A percentile compares a stretch with the other conserved stretches of the same genome.
phyloP scores from a whole-genome alignment of 2,888 invertebrate species.

The Pristionchus arcanus region DNA sequence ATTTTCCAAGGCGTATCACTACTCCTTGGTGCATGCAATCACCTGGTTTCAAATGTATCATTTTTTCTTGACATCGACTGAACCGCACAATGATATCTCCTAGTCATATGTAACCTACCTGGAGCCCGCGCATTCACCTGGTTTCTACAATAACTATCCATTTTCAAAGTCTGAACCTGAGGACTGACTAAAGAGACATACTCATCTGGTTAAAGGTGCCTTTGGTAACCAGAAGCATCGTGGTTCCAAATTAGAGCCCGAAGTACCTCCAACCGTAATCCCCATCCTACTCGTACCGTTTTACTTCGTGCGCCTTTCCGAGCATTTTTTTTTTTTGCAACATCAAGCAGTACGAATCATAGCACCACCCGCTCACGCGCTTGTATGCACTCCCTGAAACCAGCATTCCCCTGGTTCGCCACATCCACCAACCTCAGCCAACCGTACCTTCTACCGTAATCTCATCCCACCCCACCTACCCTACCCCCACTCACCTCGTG shows the following conservation, averaged over 20 bases:
- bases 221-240: too few species aligned
- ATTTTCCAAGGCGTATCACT: not conserved
- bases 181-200: too few species aligned
- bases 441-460: not conserved
- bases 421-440: not conserved
- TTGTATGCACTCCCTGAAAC: not conserved
- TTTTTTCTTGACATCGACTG: too few species aligned
- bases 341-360: not conserved
- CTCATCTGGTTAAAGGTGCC: too few species aligned
- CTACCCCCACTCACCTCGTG: constrained; percentile 15
- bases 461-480: not conserved
- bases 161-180: too few species aligned
- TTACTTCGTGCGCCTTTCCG: too few species aligned
- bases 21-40: not conserved
- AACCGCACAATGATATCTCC: too few species aligned
- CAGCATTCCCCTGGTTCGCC: not conserved
- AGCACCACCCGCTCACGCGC: not conserved
- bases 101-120: too few species aligned
- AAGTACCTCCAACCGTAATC: too few species aligned
- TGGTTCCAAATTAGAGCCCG: too few species aligned
- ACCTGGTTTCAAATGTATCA: not conserved
- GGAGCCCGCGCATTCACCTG: not conserved
- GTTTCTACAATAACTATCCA: not conserved
- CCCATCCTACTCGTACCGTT: too few species aligned
- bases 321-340: too few species aligned